Evolutionary conservation across 2,797 vertebrate species (phyloP).

Genomic region (Enteromius argenteus): DNA sequence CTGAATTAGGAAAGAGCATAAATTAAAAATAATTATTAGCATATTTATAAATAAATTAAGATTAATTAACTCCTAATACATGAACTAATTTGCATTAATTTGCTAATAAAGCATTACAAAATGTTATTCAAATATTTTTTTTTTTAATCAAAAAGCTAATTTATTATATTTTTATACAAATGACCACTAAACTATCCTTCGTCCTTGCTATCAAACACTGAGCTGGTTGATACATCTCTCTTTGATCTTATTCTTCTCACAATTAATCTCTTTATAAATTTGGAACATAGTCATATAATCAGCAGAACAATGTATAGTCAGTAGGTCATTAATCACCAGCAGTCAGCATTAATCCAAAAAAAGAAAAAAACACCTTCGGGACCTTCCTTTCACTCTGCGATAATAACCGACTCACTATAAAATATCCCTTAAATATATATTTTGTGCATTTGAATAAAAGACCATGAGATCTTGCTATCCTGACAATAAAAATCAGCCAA

Average conservation of each 20-base stretch:
- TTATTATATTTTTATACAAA: neutral
- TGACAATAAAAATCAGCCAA: neutral
- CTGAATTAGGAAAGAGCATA: neutral
- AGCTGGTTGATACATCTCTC: neutral
- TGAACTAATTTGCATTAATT: neutral
- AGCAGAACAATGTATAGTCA: neutral
- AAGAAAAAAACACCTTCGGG: neutral
- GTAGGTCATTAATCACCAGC: slow-evolving; percentile 6
- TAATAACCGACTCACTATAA: neutral
- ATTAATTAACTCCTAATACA: neutral
- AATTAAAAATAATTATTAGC: neutral
- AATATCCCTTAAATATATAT: neutral
- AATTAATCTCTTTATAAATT: neutral
- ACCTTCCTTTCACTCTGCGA: neutral
- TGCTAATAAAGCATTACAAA: neutral
- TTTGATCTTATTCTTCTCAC: neutral
- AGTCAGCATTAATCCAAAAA: neutral
- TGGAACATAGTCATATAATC: neutral
- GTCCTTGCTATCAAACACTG: neutral
- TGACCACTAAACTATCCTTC: neutral
- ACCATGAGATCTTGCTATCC: neutral
- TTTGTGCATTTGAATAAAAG: neutral
- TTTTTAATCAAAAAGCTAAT: neutral
- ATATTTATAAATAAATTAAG: neutral
- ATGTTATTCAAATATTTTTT: neutral